phyloP scores from a whole-genome alignment of 2,888 invertebrate species.

The Daptonema setosum region DNA sequence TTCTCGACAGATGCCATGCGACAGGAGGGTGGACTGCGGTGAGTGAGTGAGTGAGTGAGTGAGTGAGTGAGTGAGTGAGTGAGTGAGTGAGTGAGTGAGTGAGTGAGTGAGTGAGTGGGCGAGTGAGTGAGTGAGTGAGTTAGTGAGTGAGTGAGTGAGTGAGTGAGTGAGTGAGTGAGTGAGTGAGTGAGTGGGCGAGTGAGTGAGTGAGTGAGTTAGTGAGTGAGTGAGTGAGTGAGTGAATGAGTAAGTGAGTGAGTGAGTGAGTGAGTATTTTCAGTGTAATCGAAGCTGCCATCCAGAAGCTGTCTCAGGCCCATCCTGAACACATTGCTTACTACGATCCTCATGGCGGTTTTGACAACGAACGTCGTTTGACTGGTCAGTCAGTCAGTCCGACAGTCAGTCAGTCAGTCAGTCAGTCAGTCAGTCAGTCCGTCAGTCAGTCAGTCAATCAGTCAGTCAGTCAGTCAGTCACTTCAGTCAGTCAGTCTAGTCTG shows the following conservation, averaged over 20 bases:
- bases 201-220: too few species aligned
- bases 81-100: slow-evolving; percentile 6
- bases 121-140: too few species aligned
- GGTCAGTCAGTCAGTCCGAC: too few species aligned
- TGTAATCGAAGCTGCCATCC: slow-evolving; percentile 82
- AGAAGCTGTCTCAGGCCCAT: slow-evolving; percentile 73
- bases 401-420: too few species aligned
- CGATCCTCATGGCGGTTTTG: slow-evolving; percentile 66
- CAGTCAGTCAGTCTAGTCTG: too few species aligned
- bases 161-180: slow-evolving; percentile 6
- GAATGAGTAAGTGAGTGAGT: too few species aligned
- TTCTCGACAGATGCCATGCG: slow-evolving; percentile 83
- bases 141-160: slow-evolving; percentile 6
- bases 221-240: slow-evolving; percentile 6
- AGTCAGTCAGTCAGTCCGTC: too few species aligned
- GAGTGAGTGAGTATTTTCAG: slow-evolving; percentile 31
- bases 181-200: too few species aligned
- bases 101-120: too few species aligned
- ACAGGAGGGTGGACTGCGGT: slow-evolving; percentile 47
- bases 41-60: slow-evolving; percentile 3
- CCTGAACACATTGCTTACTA: slow-evolving; percentile 80
- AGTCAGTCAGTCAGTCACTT: too few species aligned
- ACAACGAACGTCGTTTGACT: slow-evolving; percentile 81
- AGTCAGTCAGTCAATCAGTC: too few species aligned
- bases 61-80: slow-evolving; percentile 6